These are phyloP conservation scores for Cryptocheilus praepositus DNA, from an alignment of 2,888 invertebrate genomes.

Conservation along the genomic window DNA sequence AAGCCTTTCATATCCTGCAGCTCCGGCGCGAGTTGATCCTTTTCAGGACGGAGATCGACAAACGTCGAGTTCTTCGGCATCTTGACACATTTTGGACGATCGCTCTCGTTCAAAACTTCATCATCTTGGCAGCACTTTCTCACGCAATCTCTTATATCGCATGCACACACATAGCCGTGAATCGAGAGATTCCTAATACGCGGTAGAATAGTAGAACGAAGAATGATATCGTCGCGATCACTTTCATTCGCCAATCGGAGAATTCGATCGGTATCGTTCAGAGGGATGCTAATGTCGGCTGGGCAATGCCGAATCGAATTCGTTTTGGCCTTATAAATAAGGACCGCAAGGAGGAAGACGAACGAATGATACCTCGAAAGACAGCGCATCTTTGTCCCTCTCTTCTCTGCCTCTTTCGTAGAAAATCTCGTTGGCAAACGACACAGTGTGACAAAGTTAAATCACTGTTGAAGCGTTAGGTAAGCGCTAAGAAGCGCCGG, in stretches of 20 bases:
- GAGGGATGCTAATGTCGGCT: conserved; percentile 21
- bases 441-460: too few relatives aligned
- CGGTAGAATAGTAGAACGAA: too few relatives aligned
- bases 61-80: neutral
- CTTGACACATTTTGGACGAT: neutral
- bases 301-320: conserved; percentile 19
- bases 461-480: too few relatives aligned
- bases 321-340: neutral
- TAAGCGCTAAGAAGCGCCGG: too few relatives aligned
- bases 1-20: conserved; percentile 14
- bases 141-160: conserved; percentile 56
- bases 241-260: conserved; percentile 42
- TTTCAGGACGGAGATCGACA: conserved; percentile 17
- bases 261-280: conserved; percentile 13
- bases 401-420: too few relatives aligned
- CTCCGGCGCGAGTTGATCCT: conserved; percentile 25
- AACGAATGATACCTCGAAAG: too few relatives aligned
- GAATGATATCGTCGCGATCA: conserved; percentile 41
- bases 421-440: too few relatives aligned
- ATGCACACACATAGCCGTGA: conserved; percentile 27
- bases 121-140: conserved; percentile 67
- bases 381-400: too few relatives aligned
- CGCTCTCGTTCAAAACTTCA: conserved; percentile 30
- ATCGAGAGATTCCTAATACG: too few relatives aligned
- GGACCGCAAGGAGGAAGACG: too few relatives aligned